Evolutionary conservation across 2,113 vertebrate species (phyloP).

Genomic region (Dinomys branickii): DNA sequence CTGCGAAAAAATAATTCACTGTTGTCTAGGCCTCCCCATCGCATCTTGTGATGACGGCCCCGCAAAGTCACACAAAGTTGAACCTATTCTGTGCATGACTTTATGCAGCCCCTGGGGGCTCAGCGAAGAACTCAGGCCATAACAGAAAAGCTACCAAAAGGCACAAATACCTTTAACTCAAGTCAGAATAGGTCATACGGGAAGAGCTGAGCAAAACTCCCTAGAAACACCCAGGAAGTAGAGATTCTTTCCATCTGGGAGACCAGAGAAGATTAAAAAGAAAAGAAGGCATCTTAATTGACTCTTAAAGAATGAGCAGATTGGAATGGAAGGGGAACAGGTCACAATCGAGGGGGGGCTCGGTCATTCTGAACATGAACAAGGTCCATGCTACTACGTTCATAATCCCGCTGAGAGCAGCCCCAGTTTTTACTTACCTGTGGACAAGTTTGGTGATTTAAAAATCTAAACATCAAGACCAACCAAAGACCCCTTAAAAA

Average conservation of each 20-base stretch:
- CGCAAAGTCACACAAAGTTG: neutral
- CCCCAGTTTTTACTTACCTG: neutral
- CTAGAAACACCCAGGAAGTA: neutral
- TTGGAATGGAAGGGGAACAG: neutral
- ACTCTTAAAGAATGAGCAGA: slow-evolving; percentile 8
- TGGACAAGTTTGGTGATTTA: neutral
- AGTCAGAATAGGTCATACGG: neutral
- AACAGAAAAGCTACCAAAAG: neutral
- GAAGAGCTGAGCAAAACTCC: neutral
- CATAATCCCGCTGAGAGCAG: neutral
- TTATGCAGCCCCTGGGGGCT: neutral
- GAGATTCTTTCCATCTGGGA: neutral
- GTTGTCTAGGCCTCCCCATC: neutral
- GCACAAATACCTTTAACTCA: neutral
- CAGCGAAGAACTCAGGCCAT: neutral
- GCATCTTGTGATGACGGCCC: neutral
- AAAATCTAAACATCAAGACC: neutral
- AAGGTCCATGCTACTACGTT: neutral
- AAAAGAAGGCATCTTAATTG: neutral
- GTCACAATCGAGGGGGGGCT: neutral
- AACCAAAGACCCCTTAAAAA: neutral
- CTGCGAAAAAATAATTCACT: slow-evolving; percentile 22
- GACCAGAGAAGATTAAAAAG: neutral
- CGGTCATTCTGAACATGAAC: neutral
- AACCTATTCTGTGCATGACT: neutral